Base-by-base conservation (phyloP, 2,888 invertebrate genomes). In the Patella pellucida region DNA sequence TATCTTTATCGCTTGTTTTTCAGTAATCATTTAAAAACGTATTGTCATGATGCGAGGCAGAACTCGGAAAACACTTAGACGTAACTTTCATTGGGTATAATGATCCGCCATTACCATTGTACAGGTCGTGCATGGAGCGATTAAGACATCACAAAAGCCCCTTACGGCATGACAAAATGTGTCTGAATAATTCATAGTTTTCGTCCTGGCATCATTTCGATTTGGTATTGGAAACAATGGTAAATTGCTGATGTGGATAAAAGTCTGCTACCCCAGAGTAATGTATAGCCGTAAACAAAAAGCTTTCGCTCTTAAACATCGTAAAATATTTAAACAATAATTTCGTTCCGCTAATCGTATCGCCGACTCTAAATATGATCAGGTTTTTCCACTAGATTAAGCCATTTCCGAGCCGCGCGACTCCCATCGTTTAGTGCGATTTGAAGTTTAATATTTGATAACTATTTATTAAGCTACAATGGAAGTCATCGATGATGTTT, bases 301-400 rank as follows among this genome's bases (percentile, higher is more conserved):
- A 62, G 62, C 62, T 23, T 41, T 62, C 19, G 62, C 62, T 62
- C 23, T 62, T 62, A 62, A 62, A 62, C 62, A 23, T 23, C 62
- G 62, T 62, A 62, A 62, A 62, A 62, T 62, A 62, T 62, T 62
- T 62, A 62, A 62, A 62, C 62, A 62, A 62, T 62, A 62, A 62
- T 62, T 23, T 62, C 62, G 62, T 62, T 62, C 62, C 62, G 23
- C 62, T 62, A 62, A 62, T 23, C 62, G 62, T 62, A 19, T 62
- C 62, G 62, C 23, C 62, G 62, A 62, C 23, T 62, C 23, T 62
- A 62, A 62, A 62, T 62, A 62, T 62, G 62, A 62, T 62, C 62
- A 62, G 62, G 62, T 62, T 62, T 41, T 62, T 62, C 62, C 62
- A 62, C 62, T 62, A 62, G 62, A 62, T 62, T 62, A 62, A 62